Conservation (phyloP, 1,140 invertebrate species). For the Phortica variegata region DNA sequence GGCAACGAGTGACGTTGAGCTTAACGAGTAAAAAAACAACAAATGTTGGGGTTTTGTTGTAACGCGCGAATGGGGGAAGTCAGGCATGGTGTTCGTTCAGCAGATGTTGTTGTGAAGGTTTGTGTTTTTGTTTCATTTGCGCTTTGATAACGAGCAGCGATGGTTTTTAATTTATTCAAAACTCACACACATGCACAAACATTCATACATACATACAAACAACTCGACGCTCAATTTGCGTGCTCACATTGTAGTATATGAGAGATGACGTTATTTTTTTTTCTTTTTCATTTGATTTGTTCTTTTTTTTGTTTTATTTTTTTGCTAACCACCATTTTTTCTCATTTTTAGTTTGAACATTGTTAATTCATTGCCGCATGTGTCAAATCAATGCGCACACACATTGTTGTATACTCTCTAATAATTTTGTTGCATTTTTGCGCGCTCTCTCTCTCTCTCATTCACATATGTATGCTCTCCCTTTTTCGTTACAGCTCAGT, state of each 20-base stretch:
- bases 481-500: neutral
- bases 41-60: too few species aligned
- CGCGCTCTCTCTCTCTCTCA: slow-evolving; percentile 23
- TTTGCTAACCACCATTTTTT: slow-evolving; percentile 26
- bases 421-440: slow-evolving; percentile 28
- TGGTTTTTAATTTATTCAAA: slow-evolving; percentile 42
- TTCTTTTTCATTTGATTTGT: too few species aligned
- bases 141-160: too few species aligned
- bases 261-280: neutral
- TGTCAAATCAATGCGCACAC: too few species aligned
- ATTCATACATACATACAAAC: slow-evolving; percentile 6
- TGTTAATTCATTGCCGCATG: neutral
- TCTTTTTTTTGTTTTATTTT: slow-evolving; percentile 6
- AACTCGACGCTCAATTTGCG: neutral
- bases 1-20: too few species aligned
- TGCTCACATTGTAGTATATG: slow-evolving; percentile 13
- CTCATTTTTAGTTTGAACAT: slow-evolving; percentile 24
- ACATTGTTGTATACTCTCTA: too few species aligned
- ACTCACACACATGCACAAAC: slow-evolving; percentile 10
- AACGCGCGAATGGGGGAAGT: too few species aligned
- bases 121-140: too few species aligned
- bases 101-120: too few species aligned
- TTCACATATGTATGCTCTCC: neutral
- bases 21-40: too few species aligned
- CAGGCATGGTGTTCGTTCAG: too few species aligned